Percentiles rank a stretch among this genome's conserved stretches.
Evolutionary conservation across 37 sponge, comb jelly and placozoan species (phyloP).

Genomic region (Haliclona indistincta): DNA sequence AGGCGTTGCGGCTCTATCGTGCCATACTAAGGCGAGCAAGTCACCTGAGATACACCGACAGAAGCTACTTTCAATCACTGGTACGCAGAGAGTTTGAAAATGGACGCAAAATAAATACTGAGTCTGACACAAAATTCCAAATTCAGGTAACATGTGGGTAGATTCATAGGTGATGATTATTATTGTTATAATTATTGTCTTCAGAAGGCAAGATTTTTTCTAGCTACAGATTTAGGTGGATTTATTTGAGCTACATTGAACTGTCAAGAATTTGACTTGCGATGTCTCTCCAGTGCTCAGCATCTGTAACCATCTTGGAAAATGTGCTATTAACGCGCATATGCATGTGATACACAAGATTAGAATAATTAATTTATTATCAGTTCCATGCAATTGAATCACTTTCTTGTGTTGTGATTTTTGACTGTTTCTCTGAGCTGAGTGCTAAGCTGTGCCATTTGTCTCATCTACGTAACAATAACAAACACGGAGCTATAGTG

Average conservation of each 20-base stretch:
- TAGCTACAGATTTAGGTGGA: background rate
- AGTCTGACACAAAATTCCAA: slow-evolving; percentile 13
- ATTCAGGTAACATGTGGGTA: slow-evolving; percentile 30
- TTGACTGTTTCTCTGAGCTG: slow-evolving; percentile 10
- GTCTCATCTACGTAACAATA: background rate
- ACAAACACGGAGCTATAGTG: background rate
- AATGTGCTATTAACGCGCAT: slow-evolving; percentile 5
- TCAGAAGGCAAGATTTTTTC: background rate
- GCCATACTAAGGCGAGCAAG: slow-evolving; percentile 23
- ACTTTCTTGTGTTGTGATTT: slow-evolving; percentile 16
- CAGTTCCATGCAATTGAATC: background rate
- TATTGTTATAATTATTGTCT: background rate
- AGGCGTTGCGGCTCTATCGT: slow-evolving; percentile 40
- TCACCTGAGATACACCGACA: slow-evolving; percentile 31
- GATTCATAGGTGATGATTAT: background rate
- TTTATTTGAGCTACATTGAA: background rate
- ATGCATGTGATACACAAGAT: too few relatives aligned
- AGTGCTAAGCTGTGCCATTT: background rate
- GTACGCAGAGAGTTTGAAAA: slow-evolving; percentile 43
- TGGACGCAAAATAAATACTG: background rate
- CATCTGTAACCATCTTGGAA: slow-evolving; percentile 16
- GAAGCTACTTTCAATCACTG: slow-evolving; percentile 24
- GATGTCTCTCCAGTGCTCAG: background rate
- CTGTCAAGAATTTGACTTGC: background rate
- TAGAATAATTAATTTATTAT: background rate